Evolutionary conservation across 2,113 vertebrate species (phyloP).

Genomic region (Mohoua ochrocephala): DNA sequence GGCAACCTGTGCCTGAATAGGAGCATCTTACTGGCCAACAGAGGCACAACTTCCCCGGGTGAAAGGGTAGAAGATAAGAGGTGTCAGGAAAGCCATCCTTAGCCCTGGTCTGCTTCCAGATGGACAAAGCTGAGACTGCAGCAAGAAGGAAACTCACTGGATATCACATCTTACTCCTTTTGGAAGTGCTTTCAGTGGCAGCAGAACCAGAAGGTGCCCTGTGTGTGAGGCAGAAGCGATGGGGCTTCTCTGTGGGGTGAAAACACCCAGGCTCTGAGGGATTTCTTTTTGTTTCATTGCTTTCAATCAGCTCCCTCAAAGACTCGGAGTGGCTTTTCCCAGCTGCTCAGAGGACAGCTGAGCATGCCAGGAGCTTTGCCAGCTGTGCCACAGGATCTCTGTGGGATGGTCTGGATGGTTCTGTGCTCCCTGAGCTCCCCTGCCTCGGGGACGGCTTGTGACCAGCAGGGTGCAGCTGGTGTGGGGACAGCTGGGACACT

Average conservation of each 20-base stretch:
- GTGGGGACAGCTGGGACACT: slow-evolving; percentile 5
- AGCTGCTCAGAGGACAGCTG: slow-evolving; percentile 63
- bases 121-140: background rate
- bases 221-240: rapidly evolving
- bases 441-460: background rate
- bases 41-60: background rate
- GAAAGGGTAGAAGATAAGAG: background rate
- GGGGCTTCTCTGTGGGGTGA: background rate
- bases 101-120: background rate
- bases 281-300: background rate
- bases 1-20: background rate
- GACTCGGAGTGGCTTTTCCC: background rate
- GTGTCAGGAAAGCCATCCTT: background rate
- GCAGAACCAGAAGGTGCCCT: background rate
- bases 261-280: background rate
- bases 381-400: slow-evolving; percentile 15
- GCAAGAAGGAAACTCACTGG: background rate
- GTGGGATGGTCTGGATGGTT: rapidly evolving
- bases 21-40: background rate
- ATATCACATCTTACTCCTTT: background rate
- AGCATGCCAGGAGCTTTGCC: background rate
- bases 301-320: background rate
- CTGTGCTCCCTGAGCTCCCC: background rate
- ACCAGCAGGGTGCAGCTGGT: background rate
- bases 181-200: background rate